Conservation (phyloP, 2,113 vertebrate genomes). For the Tragelaphus strepsiceros region DNA sequence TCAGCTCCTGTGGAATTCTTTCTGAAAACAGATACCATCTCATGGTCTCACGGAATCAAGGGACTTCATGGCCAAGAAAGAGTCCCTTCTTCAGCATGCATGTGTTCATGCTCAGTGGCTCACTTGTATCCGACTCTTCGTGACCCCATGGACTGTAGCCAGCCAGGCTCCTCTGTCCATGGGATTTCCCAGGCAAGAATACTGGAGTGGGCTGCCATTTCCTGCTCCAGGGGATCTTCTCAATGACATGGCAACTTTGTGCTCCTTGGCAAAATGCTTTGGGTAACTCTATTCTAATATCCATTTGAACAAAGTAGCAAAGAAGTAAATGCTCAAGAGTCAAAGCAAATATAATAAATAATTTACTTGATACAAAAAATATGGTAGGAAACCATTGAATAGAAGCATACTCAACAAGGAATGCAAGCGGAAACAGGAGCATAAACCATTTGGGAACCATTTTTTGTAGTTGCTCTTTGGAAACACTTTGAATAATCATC, state of each 20-base stretch:
- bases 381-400: not conserved
- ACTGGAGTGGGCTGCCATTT: not conserved
- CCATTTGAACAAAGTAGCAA: not conserved
- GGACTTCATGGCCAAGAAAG: slow-evolving; percentile 5
- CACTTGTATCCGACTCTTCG: not conserved
- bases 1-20: not conserved
- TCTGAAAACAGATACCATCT: not conserved
- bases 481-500: slow-evolving; percentile 5
- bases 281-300: not conserved
- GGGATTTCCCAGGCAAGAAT: not conserved
- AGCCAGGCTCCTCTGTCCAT: not conserved
- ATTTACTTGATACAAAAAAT: slow-evolving; percentile 36
- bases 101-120: not conserved
- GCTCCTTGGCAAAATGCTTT: not conserved
- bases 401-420: not conserved
- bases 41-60: not conserved
- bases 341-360: not conserved
- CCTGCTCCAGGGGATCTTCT: not conserved
- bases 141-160: not conserved
- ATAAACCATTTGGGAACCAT: not conserved
- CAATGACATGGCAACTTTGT: not conserved
- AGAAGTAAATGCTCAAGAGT: slow-evolving; percentile 29
- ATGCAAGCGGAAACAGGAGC: not conserved
- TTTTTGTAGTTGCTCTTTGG: not conserved
- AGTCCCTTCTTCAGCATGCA: not conserved